Evolutionary conservation across 1,140 invertebrate species (phyloP).

Genomic region (Dermatophagoides farinae): DNA sequence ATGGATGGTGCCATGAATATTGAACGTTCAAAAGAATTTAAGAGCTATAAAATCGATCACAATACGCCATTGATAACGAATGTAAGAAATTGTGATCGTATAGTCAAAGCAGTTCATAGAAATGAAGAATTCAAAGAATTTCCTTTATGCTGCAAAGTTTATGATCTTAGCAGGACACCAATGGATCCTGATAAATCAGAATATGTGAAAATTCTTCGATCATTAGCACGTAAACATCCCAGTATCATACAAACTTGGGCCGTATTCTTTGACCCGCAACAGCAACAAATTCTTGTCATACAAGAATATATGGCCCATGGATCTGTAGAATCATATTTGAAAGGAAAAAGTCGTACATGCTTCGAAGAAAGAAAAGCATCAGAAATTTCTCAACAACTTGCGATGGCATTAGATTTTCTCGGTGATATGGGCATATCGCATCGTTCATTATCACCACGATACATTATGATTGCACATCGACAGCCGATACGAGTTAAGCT

Average conservation of each 20-base stretch:
- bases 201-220: conserved; percentile 3
- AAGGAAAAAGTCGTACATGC: background rate
- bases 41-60: too few species aligned
- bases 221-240: background rate
- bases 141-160: background rate
- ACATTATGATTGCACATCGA: background rate
- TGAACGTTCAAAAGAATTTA: too few species aligned
- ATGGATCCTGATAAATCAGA: background rate
- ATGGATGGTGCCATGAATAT: too few species aligned
- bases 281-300: background rate
- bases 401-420: conserved; percentile 1
- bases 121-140: background rate
- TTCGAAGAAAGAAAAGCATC: background rate
- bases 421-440: conserved; percentile 6
- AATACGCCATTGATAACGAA: too few species aligned
- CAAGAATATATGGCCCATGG: background rate
- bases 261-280: background rate
- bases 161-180: background rate
- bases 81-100: too few species aligned
- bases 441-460: background rate
- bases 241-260: conserved; percentile 9
- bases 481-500: background rate
- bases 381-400: background rate
- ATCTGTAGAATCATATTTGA: background rate
- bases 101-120: background rate